Percentiles rank a stretch among this genome's conserved stretches.
These are phyloP conservation scores for Brachionus rotundiformis DNA, from an alignment of 1,140 invertebrate species.

Conservation along the genomic window DNA sequence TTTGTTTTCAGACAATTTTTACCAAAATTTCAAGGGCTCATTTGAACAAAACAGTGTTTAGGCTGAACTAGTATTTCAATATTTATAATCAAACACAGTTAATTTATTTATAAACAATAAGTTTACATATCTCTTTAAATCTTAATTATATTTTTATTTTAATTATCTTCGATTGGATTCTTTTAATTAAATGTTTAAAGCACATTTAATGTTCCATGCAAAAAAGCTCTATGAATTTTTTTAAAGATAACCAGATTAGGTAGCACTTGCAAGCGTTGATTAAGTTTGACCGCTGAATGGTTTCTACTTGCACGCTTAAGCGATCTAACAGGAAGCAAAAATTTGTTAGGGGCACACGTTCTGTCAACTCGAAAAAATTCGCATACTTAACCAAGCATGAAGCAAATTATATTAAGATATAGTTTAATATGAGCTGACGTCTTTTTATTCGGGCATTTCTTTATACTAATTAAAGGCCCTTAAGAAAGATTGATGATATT, in stretches of 20 bases:
- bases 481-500: conserved; percentile 21
- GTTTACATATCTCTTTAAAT: background rate
- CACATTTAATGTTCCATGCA: conserved; percentile 30
- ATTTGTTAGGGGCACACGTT: conserved; percentile 37
- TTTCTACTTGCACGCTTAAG: background rate
- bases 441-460: conserved; percentile 42
- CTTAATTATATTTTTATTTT: conserved; percentile 45
- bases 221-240: background rate
- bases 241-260: conserved; percentile 11
- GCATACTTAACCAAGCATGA: conserved; percentile 22
- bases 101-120: conserved; percentile 43
- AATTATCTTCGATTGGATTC: conserved; percentile 39
- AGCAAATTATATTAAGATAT: background rate
- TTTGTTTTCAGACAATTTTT: background rate
- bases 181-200: conserved; percentile 24
- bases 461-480: conserved; percentile 28
- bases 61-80: background rate
- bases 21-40: background rate
- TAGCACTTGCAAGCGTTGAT: background rate
- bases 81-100: conserved; percentile 37
- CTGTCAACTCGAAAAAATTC: conserved; percentile 46
- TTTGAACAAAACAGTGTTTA: background rate
- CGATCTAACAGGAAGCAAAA: background rate
- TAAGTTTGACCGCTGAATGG: background rate
- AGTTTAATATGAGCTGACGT: conserved; percentile 30